Percentiles rank a stretch among this genome's conserved stretches.
Conservation (phyloP, 2,113 vertebrate species). For the Origma solitaria region DNA sequence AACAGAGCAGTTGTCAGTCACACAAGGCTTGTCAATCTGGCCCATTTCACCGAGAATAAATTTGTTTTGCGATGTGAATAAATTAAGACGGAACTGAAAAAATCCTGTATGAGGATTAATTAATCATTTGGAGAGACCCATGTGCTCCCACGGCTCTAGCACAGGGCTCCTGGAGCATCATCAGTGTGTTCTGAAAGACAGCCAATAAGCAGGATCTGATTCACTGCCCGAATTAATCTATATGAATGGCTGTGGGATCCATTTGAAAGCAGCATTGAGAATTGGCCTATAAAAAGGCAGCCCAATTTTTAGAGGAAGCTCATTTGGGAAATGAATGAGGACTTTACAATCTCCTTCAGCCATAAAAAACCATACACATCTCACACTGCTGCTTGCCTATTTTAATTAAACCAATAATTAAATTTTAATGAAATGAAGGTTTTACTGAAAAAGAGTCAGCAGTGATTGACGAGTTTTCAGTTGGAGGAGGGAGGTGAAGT, state of each 20-base stretch:
- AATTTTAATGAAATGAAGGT: slow-evolving; percentile 69
- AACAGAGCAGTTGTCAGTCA: not conserved
- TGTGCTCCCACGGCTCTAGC: not conserved
- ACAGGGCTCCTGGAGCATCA: not conserved
- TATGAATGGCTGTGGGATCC: slow-evolving; percentile 65
- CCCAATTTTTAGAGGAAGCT: slow-evolving; percentile 54
- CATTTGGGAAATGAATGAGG: slow-evolving; percentile 62
- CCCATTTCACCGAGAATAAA: not conserved
- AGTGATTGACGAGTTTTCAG: slow-evolving; percentile 52
- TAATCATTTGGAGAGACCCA: slow-evolving; percentile 50
- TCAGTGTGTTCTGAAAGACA: slow-evolving; percentile 56
- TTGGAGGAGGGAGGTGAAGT: not conserved
- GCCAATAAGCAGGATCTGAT: slow-evolving; percentile 63
- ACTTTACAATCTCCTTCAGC: slow-evolving; percentile 59
- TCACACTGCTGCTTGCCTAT: slow-evolving; percentile 56
- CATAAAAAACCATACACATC: slow-evolving; percentile 55
- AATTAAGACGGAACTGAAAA: slow-evolving; percentile 43
- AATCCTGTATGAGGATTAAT: slow-evolving; percentile 53
- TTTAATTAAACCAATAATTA: slow-evolving; percentile 77
- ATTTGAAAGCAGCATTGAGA: slow-evolving; percentile 65
- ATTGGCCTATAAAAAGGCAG: slow-evolving; percentile 62
- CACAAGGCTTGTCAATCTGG: not conserved
- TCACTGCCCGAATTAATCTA: slow-evolving; percentile 58
- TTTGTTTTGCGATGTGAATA: slow-evolving; percentile 50
- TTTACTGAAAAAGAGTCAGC: slow-evolving; percentile 41